Percentiles rank a stretch among this genome's conserved stretches.
These are phyloP conservation scores for Rhinichthys osculus DNA, from an alignment of 2,797 vertebrate genomes.

Conservation along the genomic window DNA sequence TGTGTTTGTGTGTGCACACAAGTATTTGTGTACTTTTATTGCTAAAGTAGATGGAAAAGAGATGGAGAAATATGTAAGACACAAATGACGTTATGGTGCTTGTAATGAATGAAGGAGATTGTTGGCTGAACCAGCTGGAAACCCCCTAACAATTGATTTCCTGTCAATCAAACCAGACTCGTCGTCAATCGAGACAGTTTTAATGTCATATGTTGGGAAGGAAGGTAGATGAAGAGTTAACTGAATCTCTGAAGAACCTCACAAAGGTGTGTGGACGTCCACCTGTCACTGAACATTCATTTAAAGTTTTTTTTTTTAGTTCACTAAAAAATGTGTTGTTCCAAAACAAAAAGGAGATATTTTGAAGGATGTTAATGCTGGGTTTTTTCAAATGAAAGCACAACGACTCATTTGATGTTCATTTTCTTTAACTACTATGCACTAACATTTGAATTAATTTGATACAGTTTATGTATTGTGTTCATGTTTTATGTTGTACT, in stretches of 20 bases:
- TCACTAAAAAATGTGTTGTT: background rate
- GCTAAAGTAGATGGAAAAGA: slow-evolving; percentile 3
- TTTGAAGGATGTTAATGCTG: background rate
- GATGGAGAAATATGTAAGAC: background rate
- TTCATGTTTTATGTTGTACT: background rate
- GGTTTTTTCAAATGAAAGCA: background rate
- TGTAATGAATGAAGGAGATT: background rate
- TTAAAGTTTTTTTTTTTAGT: background rate
- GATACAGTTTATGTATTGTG: background rate
- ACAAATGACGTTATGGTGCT: background rate
- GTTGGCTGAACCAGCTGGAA: background rate
- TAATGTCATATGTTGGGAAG: background rate
- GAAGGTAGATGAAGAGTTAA: background rate
- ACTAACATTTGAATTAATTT: background rate
- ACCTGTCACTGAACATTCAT: background rate
- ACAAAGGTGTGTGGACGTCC: background rate
- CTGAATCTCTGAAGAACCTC: background rate
- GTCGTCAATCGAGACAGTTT: background rate
- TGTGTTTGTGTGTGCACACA: slow-evolving; percentile 23
- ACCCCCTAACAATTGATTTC: background rate
- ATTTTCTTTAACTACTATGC: background rate
- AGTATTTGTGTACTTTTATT: slow-evolving; percentile 14
- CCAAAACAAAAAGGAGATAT: background rate
- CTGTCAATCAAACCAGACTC: background rate
- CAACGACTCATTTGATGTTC: background rate